Percentiles rank a stretch among this genome's conserved stretches.
Evolutionary conservation across 2,888 invertebrate species (phyloP).

Genomic region (Polyommatus icarus): DNA sequence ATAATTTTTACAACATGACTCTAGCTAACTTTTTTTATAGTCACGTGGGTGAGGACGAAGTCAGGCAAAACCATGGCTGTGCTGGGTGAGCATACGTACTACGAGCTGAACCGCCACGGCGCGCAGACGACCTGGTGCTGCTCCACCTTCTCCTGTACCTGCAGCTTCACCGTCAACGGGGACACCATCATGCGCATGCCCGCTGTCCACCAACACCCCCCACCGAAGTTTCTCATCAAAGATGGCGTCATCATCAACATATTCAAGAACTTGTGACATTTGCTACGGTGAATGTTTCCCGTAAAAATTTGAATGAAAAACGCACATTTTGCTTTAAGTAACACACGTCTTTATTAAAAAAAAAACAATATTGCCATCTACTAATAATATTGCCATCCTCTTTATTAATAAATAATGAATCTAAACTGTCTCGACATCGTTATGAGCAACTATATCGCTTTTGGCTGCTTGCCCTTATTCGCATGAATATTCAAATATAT

Average conservation of each 20-base stretch:
- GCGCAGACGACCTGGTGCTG: slow-evolving; percentile 10
- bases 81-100: slow-evolving; percentile 16
- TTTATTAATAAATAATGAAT: too few species aligned
- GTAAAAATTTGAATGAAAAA: too few species aligned
- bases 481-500: too few species aligned
- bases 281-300: not conserved
- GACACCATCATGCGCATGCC: slow-evolving; percentile 24
- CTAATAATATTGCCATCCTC: too few species aligned
- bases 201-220: slow-evolving; percentile 32
- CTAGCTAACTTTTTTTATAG: not conserved
- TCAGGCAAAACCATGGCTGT: not conserved
- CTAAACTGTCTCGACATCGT: too few species aligned
- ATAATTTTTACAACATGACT: not conserved
- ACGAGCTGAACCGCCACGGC: slow-evolving; percentile 22
- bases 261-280: slow-evolving; percentile 22
- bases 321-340: too few species aligned
- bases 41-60: not conserved
- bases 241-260: slow-evolving; percentile 35
- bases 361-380: too few species aligned
- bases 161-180: slow-evolving; percentile 38
- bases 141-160: slow-evolving; percentile 44
- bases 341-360: too few species aligned
- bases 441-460: too few species aligned
- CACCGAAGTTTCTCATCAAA: slow-evolving; percentile 33
- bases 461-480: too few species aligned